These are phyloP conservation scores for Cheilosia scutellata DNA, from an alignment of 2,888 invertebrate genomes.

Conservation along the genomic window DNA sequence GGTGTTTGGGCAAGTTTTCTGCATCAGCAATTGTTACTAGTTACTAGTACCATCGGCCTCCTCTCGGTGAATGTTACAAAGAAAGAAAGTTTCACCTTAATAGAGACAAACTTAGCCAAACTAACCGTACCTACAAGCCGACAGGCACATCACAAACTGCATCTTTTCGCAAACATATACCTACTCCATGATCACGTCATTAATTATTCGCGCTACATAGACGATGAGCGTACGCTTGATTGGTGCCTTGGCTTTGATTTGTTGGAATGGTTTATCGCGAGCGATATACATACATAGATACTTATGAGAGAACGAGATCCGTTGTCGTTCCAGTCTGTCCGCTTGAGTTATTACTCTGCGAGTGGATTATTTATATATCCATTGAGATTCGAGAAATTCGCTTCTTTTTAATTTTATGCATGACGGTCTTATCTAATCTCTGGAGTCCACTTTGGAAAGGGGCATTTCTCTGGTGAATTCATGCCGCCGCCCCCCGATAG, in stretches of 20 bases:
- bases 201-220: constrained; percentile 65
- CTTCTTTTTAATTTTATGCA: constrained; percentile 30
- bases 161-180: constrained; percentile 20
- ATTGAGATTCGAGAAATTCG: constrained; percentile 14
- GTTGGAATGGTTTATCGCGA: constrained; percentile 24
- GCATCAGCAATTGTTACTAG: constrained; percentile 46
- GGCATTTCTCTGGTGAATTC: neutral
- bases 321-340: constrained; percentile 12
- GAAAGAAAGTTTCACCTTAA: constrained; percentile 64
- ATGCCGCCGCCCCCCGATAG: constrained; percentile 33
- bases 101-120: constrained; percentile 26
- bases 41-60: constrained; percentile 16
- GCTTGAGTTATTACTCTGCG: constrained; percentile 44
- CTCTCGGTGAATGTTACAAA: constrained; percentile 38
- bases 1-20: constrained; percentile 53
- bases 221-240: constrained; percentile 60
- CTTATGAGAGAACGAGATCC: constrained; percentile 8
- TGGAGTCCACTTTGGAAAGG: neutral
- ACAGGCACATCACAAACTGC: constrained; percentile 43
- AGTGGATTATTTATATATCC: constrained; percentile 39
- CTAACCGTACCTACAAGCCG: constrained; percentile 18
- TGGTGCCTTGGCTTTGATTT: constrained; percentile 58
- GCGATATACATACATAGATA: constrained; percentile 17
- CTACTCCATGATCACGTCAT: constrained; percentile 63
- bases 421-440: constrained; percentile 39